Conservation (phyloP, 2,888 invertebrate genomes). For the Tethea ocularis region DNA sequence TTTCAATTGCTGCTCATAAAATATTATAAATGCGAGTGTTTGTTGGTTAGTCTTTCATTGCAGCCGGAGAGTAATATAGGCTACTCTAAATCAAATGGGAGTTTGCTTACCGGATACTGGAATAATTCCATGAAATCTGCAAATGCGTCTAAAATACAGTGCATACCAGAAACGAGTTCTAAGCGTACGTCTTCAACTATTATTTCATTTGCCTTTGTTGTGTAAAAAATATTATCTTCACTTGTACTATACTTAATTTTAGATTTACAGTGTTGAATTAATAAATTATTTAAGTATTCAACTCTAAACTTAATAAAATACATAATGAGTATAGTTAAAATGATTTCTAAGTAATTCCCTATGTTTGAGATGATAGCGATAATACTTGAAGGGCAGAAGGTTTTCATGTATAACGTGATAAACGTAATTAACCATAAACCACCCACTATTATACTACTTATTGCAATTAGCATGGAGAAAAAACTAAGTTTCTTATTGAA, state of each 20-base stretch:
- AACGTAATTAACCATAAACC: constrained; percentile 31
- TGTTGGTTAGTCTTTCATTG: too few species aligned
- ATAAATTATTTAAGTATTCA: constrained; percentile 42
- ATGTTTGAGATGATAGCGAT: constrained; percentile 31
- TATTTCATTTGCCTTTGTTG: background rate
- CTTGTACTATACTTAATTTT: background rate
- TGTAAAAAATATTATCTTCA: background rate
- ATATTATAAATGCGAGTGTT: too few species aligned
- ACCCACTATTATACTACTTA: constrained; percentile 14
- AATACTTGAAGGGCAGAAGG: constrained; percentile 34
- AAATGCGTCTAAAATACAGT: constrained; percentile 46
- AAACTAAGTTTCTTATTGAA: constrained; percentile 37
- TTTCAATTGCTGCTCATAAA: too few species aligned
- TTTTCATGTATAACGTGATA: constrained; percentile 34
- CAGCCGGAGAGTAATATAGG: too few species aligned
- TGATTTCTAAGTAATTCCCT: constrained; percentile 41
- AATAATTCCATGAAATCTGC: constrained; percentile 48
- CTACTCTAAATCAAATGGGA: too few species aligned
- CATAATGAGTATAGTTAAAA: constrained; percentile 42
- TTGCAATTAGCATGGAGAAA: constrained; percentile 16
- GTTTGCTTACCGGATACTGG: constrained; percentile 50
- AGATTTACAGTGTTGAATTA: constrained; percentile 24
- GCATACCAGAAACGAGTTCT: constrained; percentile 39
- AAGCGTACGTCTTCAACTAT: constrained; percentile 18
- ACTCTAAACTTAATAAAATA: constrained; percentile 42